Evolutionary conservation across 2,113 vertebrate genomes (phyloP), one percentile per base, ranked within the genome.

Genomic region (Cyprinodon brontotheroides): DNA sequence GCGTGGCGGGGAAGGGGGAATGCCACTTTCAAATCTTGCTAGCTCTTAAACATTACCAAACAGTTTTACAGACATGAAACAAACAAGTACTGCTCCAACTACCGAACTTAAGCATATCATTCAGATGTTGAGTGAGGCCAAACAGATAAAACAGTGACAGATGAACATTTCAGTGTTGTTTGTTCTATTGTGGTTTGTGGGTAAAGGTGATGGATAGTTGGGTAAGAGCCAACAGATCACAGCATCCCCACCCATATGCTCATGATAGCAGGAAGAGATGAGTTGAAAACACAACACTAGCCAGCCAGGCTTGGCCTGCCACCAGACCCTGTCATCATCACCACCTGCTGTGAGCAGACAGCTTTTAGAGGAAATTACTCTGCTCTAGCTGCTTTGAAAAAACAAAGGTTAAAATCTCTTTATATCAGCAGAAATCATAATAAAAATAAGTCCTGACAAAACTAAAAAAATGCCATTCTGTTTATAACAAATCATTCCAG

Each of bases 251-350:
- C 88, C 91, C 90, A 92, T 90, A 92, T 91, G 90, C 84, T 92
- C 78, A 53, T 29, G 70, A 90, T 88, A 84, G 92, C 91, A 94
- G 92, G 92, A 93, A 92, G 89, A 62, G 74, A 90, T 71, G 72
- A 86, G 90, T 86, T 64, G 74, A 90, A 90, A 84, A 87, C 77
- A 84, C 79, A 84, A 82, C 75, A 78, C 82, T 72, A 83, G 93
- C 90, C 91, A 90, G 91, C 83, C 86, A 72, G 36, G 84, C 88
- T 70, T 94, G 93, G 93, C 93, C 89, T 72, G 78, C 81, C 88
- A 92, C 91, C 93, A 93, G 88, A 85, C 88, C 89, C 89, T 89
- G 92, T 93, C 93, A 93, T 92, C 91, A 86, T 91, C 83, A 86
- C 90, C 82, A 76, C 91, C 91, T 77, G 81, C 91, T 91, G 92